Base-by-base conservation (phyloP, 2,113 vertebrate genomes). In the Sorex fumeus region DNA sequence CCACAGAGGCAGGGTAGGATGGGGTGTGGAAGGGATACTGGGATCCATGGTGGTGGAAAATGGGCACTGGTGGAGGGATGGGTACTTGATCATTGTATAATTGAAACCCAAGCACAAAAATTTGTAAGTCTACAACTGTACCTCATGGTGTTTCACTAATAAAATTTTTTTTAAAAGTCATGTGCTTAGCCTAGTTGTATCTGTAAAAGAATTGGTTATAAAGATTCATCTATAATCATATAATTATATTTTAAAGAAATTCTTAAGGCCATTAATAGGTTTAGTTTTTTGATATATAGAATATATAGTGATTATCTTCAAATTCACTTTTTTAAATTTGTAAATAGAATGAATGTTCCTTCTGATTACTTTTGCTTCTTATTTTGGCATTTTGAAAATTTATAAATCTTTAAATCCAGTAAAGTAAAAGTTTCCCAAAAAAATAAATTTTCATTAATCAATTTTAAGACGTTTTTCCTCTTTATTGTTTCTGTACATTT, bases 191-290 rank as follows among this genome's bases (percentile, higher is more conserved):
- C 34, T 80, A 53, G 40, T 72, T 92, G 3, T 53, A 53, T 91
- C 32, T 95, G 3, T 78, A 78, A 93, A 82, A 82, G 23, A 76
- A n/a, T 67, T 81, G 60, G 12, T 78, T 87, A 15, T 70, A 87
- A 80, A 62, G 82, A 91, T 79, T 69, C 45, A 40, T 32, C 86
- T 16, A 2, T 40, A 40, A 40, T 40, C 69, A 2, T 93, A 66
- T 87, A 92, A 50, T 71, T 81, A 87, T 91, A 84, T 87, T 67
- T 94, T 88, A 1, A 43, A 69, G 76, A 69, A 80, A 27, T 71
- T 9, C n/a, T 71, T 83, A 90, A 93, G 79, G 76, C 16, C 96
- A 88, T 86, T 96, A 91, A 92, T 94, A 72, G 34, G 40, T 76
- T 88, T 78, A 30, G 16, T 84, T 88, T 91, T 83, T 87, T 76